Conservation (phyloP, 2,113 vertebrate species). For the Trogon melanurus region DNA sequence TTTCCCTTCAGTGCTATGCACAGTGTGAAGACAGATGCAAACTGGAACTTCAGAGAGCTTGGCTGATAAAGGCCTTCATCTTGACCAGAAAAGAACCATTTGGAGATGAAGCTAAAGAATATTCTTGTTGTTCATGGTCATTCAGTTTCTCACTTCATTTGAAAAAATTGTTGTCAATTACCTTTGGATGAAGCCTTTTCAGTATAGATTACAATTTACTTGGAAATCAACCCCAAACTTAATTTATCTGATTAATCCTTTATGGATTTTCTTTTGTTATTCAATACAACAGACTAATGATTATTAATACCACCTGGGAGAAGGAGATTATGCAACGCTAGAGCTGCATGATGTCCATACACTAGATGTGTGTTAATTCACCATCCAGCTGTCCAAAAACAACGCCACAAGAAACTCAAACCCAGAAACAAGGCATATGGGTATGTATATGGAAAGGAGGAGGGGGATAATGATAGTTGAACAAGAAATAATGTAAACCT, state of each 20-base stretch:
- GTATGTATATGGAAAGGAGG: not conserved
- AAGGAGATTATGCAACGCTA: constrained; percentile 26
- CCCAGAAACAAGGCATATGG: not conserved
- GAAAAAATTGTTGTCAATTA: not conserved
- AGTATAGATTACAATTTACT: constrained; percentile 52
- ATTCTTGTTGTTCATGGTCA: not conserved
- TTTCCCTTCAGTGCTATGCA: not conserved
- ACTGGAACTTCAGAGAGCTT: not conserved
- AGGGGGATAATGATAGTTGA: not conserved
- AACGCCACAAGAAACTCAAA: not conserved
- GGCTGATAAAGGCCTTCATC: not conserved
- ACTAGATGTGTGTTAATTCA: not conserved
- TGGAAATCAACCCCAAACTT: constrained; percentile 41
- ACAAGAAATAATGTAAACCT: not conserved
- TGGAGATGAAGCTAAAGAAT: constrained; percentile 25
- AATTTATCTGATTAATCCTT: constrained; percentile 59
- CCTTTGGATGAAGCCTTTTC: constrained; percentile 65
- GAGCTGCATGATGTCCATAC: not conserved
- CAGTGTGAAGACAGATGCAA: not conserved
- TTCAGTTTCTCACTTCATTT: constrained; percentile 50
- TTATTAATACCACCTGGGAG: constrained; percentile 50
- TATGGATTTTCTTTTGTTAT: constrained; percentile 53
- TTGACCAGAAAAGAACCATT: not conserved
- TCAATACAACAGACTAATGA: constrained; percentile 46
- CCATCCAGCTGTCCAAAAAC: not conserved